A percentile compares a stretch with the other conserved stretches of the same genome.
phyloP scores from a whole-genome alignment of 2,797 vertebrate genomes.

The Leuciscus waleckii region DNA sequence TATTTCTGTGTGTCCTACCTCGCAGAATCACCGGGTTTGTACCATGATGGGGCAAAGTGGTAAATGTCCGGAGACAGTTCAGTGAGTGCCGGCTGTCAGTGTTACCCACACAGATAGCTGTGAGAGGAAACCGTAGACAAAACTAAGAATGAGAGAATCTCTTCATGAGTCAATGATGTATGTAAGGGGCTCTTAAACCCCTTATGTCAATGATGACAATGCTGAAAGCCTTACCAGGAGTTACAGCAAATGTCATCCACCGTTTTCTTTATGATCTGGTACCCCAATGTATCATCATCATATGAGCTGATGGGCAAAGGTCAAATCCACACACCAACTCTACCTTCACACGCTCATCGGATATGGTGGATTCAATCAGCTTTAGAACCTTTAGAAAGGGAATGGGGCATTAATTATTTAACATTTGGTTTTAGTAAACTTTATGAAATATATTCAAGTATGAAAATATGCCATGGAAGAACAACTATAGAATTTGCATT shows the following conservation, averaged over 20 bases:
- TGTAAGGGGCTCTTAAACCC: conserved; percentile 16
- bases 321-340: conserved; percentile 84
- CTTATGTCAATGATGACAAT: background rate
- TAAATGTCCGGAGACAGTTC: conserved; percentile 85
- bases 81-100: conserved; percentile 91
- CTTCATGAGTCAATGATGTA: conserved; percentile 26
- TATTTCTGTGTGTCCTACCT: conserved; percentile 76
- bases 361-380: conserved; percentile 76
- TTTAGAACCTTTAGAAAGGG: conserved; percentile 81
- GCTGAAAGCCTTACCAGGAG: conserved; percentile 80
- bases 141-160: background rate
- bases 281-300: conserved; percentile 83
- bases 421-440: background rate
- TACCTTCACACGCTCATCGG: conserved; percentile 86
- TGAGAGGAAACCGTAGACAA: conserved; percentile 49
- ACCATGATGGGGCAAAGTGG: conserved; percentile 83
- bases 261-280: conserved; percentile 88
- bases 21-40: conserved; percentile 76
- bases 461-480: background rate
- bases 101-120: conserved; percentile 88
- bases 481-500: background rate
- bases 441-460: background rate
- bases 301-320: conserved; percentile 85
- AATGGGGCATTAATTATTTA: background rate
- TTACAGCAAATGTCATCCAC: conserved; percentile 83